Evolutionary conservation across 2,113 vertebrate species (phyloP).

Genomic region (Cyanoliseus patagonus): DNA sequence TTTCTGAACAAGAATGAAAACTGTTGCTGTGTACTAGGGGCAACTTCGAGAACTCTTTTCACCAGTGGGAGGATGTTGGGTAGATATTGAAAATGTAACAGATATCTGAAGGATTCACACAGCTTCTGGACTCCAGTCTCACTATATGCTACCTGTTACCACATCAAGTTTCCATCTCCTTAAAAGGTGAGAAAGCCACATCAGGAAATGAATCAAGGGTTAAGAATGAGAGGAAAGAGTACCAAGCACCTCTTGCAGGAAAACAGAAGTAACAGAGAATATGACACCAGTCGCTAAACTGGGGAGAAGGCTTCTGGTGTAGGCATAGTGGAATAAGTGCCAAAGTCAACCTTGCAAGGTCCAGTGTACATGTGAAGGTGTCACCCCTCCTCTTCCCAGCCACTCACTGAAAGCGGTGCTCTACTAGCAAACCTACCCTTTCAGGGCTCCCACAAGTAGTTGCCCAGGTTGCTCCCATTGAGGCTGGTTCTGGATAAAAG

Average conservation of each 20-base stretch:
- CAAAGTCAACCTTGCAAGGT: background rate
- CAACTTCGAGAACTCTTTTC: background rate
- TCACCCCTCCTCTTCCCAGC: background rate
- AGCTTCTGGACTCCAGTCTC: background rate
- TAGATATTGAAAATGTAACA: background rate
- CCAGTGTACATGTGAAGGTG: background rate
- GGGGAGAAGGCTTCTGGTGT: background rate
- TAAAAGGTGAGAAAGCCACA: background rate
- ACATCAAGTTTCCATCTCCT: background rate
- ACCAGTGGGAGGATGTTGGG: background rate
- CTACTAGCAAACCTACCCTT: background rate
- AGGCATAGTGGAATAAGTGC: rapidly evolving
- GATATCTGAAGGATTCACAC: background rate
- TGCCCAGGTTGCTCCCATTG: background rate
- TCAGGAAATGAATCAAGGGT: background rate
- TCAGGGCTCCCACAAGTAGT: background rate
- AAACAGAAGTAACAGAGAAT: background rate
- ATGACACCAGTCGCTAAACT: background rate
- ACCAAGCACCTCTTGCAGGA: background rate
- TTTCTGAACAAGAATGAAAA: background rate
- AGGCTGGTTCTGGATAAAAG: background rate
- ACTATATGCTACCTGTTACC: background rate
- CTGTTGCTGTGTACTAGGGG: background rate
- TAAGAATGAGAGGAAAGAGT: background rate
- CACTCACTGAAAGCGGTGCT: background rate